These are phyloP conservation scores for Shargacucullia verbasci DNA, from an alignment of 2,888 invertebrate genomes.

Conservation along the genomic window DNA sequence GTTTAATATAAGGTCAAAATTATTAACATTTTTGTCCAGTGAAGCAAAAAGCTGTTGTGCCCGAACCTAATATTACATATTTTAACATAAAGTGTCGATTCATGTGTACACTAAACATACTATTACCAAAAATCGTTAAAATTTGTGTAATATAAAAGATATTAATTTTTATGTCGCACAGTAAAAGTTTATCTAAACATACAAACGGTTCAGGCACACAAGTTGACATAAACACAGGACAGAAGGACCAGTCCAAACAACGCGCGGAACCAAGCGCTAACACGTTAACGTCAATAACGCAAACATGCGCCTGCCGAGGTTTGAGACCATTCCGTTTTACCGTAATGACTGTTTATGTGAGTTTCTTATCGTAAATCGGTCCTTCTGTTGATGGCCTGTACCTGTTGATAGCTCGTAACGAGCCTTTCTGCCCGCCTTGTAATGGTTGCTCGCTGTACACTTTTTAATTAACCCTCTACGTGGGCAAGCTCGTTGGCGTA, in stretches of 20 bases:
- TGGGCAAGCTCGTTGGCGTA: slow-evolving; percentile 14
- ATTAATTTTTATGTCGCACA: slow-evolving; percentile 43
- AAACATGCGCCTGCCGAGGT: no score
- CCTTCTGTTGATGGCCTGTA: slow-evolving; percentile 24
- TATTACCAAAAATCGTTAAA: slow-evolving; percentile 18
- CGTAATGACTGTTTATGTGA: background rate
- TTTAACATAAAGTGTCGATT: slow-evolving; percentile 1
- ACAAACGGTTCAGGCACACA: slow-evolving; percentile 18
- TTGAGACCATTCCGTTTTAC: no score
- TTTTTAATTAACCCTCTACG: slow-evolving; percentile 49
- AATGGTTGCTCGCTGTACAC: slow-evolving; percentile 34
- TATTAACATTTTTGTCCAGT: background rate
- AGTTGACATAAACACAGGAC: background rate
- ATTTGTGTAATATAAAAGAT: slow-evolving; percentile 23
- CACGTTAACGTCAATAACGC: no score
- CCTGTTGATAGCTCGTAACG: background rate
- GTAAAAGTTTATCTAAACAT: slow-evolving; percentile 46
- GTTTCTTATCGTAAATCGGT: slow-evolving; percentile 1
- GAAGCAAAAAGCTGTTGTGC: background rate
- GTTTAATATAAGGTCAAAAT: no score
- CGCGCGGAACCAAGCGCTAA: background rate
- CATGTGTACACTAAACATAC: slow-evolving; percentile 6
- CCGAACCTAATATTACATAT: background rate
- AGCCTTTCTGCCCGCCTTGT: slow-evolving; percentile 7
- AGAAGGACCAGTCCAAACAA: slow-evolving; percentile 5